These are phyloP conservation scores for Holcopasites calliopsidis DNA, from an alignment of 1,140 invertebrate genomes.

Conservation along the genomic window DNA sequence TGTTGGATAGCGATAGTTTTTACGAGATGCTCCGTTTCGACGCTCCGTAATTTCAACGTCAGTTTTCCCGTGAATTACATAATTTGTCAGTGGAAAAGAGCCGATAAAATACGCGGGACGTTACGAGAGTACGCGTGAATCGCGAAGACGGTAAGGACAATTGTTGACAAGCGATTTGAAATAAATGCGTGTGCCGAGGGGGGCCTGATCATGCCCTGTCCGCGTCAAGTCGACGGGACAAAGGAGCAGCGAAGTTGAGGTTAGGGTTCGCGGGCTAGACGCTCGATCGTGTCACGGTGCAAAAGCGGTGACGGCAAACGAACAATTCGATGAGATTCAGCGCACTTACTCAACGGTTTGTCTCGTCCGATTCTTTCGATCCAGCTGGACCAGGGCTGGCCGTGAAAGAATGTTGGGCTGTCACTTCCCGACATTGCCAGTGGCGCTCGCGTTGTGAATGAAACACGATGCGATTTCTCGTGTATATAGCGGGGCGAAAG, in stretches of 20 bases:
- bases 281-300: constrained; percentile 36
- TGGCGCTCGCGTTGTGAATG: constrained; percentile 67
- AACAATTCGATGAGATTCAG: constrained; percentile 47
- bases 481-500: constrained; percentile 54
- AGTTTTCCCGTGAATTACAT: constrained; percentile 48
- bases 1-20: background rate
- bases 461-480: constrained; percentile 63
- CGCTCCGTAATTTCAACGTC: constrained; percentile 28
- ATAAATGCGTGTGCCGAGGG: constrained; percentile 8
- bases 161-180: background rate
- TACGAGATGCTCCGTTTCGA: constrained; percentile 5
- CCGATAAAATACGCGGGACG: constrained; percentile 8
- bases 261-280: constrained; percentile 52
- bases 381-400: constrained; percentile 79
- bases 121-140: background rate
- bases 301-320: constrained; percentile 14
- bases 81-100: constrained; percentile 34
- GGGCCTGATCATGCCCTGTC: constrained; percentile 33
- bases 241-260: constrained; percentile 59
- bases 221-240: constrained; percentile 51
- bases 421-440: constrained; percentile 79
- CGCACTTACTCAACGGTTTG: constrained; percentile 77
- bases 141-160: background rate
- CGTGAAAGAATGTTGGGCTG: constrained; percentile 79
- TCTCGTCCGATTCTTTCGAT: constrained; percentile 78